These are phyloP conservation scores for Pantherophis guttatus DNA, from an alignment of 2,113 vertebrate genomes.

Conservation along the genomic window DNA sequence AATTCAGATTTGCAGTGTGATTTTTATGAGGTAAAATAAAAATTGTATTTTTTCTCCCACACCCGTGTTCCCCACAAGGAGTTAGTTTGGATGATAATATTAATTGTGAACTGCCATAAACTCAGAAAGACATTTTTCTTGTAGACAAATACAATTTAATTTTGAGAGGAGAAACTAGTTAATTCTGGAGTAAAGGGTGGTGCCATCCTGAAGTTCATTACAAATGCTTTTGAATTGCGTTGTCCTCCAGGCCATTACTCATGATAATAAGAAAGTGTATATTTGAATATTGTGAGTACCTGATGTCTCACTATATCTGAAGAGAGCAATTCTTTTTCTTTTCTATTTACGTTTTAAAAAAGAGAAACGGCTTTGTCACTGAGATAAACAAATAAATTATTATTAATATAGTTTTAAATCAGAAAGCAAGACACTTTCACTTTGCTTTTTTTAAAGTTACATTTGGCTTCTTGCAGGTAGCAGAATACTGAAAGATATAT, in stretches of 20 bases:
- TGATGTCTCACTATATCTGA: constrained; percentile 24
- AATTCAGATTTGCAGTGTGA: constrained; percentile 33
- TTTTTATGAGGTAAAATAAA: constrained; percentile 54
- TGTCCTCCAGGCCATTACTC: constrained; percentile 44
- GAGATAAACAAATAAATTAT: constrained; percentile 14
- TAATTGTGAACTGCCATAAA: constrained; percentile 52
- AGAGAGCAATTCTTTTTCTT: background rate
- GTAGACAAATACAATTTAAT: constrained; percentile 57
- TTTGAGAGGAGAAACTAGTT: constrained; percentile 59
- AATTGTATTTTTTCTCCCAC: constrained; percentile 37
- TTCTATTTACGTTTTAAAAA: constrained; percentile 1
- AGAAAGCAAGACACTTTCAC: background rate
- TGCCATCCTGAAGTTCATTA: constrained; percentile 51
- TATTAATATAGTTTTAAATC: constrained; percentile 44
- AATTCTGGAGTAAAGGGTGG: constrained; percentile 51
- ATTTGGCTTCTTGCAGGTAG: constrained; percentile 5
- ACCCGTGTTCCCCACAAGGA: background rate
- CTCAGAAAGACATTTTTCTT: constrained; percentile 48
- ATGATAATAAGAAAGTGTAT: constrained; percentile 45
- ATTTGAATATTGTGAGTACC: constrained; percentile 7
- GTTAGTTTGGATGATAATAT: constrained; percentile 48
- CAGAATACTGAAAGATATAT: constrained; percentile 16
- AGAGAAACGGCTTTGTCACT: background rate
- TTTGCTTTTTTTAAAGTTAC: constrained; percentile 27
- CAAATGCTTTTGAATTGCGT: constrained; percentile 43